These are phyloP conservation scores for Drosophila kanekoi DNA, from an alignment of 2,888 invertebrate species.

Conservation along the genomic window DNA sequence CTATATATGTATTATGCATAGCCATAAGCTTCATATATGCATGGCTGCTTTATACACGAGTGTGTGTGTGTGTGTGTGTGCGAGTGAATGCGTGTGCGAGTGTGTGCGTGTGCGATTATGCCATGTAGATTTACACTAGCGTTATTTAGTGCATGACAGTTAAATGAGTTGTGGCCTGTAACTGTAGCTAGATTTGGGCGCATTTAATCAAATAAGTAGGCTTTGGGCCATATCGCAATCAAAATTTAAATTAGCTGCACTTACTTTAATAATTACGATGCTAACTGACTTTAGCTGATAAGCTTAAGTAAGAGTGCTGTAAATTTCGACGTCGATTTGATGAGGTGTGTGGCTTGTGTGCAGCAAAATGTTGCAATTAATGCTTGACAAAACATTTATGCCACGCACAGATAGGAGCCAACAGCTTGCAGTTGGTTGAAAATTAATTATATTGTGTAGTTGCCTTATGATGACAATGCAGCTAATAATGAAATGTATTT, in stretches of 20 bases:
- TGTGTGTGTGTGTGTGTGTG: conserved; percentile 2
- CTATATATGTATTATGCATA: conserved; percentile 54
- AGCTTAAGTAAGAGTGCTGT: conserved; percentile 4
- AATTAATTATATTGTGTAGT: conserved; percentile 6
- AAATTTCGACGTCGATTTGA: conserved; percentile 15
- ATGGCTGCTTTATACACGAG: background rate
- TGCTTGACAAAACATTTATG: conserved; percentile 20
- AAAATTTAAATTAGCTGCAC: conserved; percentile 34
- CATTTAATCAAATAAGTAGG: conserved; percentile 64
- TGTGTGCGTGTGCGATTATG: conserved; percentile 23
- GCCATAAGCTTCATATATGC: conserved; percentile 44
- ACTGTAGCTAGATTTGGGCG: conserved; percentile 56
- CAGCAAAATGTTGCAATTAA: conserved; percentile 22
- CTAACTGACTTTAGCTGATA: conserved; percentile 3
- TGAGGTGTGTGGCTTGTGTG: conserved; percentile 8
- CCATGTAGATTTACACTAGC: conserved; percentile 67
- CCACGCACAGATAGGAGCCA: conserved; percentile 5
- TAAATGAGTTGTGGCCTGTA: conserved; percentile 77
- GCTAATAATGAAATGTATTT: conserved; percentile 29
- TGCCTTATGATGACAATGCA: background rate
- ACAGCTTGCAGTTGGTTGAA: background rate
- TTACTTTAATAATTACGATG: conserved; percentile 15
- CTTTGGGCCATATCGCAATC: conserved; percentile 36
- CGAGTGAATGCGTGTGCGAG: conserved; percentile 3
- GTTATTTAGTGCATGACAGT: conserved; percentile 80